Base-by-base conservation (phyloP, 1,140 invertebrate genomes). In the Campoletis sonorensis region DNA sequence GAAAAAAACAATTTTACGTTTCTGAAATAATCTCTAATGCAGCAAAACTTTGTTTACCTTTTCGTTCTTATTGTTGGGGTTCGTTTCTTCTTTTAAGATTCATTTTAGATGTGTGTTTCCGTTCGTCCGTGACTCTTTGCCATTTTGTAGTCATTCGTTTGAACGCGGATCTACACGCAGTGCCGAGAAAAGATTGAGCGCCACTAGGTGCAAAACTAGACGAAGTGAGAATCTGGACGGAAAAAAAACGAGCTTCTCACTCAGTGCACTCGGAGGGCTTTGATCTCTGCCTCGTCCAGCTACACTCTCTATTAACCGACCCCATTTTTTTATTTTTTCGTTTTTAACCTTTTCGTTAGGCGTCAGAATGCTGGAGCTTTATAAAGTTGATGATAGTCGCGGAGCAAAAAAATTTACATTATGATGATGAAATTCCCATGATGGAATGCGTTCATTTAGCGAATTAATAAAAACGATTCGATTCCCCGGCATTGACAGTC, bases 401-500 rank as follows among this genome's bases (percentile, higher is more conserved):
- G 13, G 40, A 67, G 15, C 27, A 26, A 68, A 73, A 79, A 26
- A 11, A 33, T 26, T 40, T 49, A 21, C 82, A 83, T 82, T 72
- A 82, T 77, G 82, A 83, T 83, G 80, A 83, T 83, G 76, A 83
- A 82, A 83, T 76, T 58, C n/a, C n/a, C 4, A 26, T 64, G 23
- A 23, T 64, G 13, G 61, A 4, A 16, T 27, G 61, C 4, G 15
- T 64, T 18, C 23, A 64, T n/a, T 23, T 13, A 23, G 61, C 61
- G n/a, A n/a, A n/a, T n/a, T n/a, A n/a, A n/a, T n/a, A n/a, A n/a
- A n/a, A n/a, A n/a, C n/a, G n/a, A n/a, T n/a, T n/a, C n/a, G n/a
- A n/a, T n/a, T n/a, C n/a, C n/a, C n/a, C n/a, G n/a, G n/a, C n/a
- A n/a, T n/a, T n/a, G n/a, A n/a, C n/a, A n/a, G n/a, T n/a, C n/a